Evolutionary conservation across 2,888 invertebrate species (phyloP).

Genomic region (Drosophila nr. fundita): DNA sequence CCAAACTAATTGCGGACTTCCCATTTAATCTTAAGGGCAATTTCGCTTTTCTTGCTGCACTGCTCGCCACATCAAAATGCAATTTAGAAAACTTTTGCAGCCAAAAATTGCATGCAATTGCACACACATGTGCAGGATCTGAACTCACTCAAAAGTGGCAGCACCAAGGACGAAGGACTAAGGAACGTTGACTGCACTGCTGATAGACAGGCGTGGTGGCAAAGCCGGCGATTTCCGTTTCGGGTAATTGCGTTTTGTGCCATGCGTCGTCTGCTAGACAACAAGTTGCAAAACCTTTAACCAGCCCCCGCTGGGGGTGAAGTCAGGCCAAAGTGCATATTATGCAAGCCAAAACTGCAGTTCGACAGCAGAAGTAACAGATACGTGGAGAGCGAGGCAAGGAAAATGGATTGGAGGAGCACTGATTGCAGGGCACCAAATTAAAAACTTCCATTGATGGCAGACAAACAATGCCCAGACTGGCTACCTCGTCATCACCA

Average conservation of each 20-base stretch:
- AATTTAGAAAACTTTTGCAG: constrained; percentile 68
- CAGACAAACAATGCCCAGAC: constrained; percentile 69
- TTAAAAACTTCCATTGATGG: constrained; percentile 76
- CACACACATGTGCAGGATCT: constrained; percentile 56
- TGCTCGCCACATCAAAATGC: constrained; percentile 46
- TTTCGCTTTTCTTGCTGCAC: constrained; percentile 59
- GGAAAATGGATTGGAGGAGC: constrained; percentile 16
- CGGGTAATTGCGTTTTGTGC: constrained; percentile 70
- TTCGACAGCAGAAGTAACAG: constrained; percentile 26
- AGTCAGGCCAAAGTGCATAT: constrained; percentile 67
- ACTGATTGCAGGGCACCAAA: constrained; percentile 61
- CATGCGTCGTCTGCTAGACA: constrained; percentile 51
- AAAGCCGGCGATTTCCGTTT: constrained; percentile 50
- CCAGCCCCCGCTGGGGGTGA: constrained; percentile 52
- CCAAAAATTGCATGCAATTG: constrained; percentile 76
- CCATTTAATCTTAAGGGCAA: constrained; percentile 76
- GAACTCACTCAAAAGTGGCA: constrained; percentile 17
- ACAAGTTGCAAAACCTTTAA: constrained; percentile 52
- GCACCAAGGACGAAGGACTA: constrained; percentile 33
- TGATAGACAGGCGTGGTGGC: constrained; percentile 27
- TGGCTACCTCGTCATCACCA: constrained; percentile 28
- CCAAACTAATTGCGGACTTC: constrained; percentile 60
- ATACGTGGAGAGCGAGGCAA: constrained; percentile 2
- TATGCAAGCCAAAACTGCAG: constrained; percentile 77
- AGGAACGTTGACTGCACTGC: constrained; percentile 36